These are phyloP conservation scores for Macquaria ambigua DNA, from an alignment of 2,113 vertebrate genomes.

Conservation along the genomic window DNA sequence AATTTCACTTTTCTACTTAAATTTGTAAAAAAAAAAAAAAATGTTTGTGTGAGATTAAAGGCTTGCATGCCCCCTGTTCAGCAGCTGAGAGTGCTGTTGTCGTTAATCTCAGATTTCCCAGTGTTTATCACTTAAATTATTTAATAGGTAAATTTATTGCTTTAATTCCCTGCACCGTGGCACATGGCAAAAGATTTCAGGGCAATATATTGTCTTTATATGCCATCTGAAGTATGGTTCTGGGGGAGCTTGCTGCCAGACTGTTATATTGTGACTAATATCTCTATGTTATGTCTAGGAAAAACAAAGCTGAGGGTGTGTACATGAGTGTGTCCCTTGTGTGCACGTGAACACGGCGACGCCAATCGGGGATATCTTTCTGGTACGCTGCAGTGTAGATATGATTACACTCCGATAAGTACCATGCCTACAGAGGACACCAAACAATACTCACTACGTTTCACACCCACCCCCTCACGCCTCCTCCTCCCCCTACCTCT, in stretches of 20 bases:
- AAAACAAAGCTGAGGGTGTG: slow-evolving; percentile 71
- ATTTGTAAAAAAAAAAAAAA: background rate
- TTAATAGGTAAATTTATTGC: slow-evolving; percentile 81
- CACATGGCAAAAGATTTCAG: slow-evolving; percentile 71
- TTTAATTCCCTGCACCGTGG: slow-evolving; percentile 79
- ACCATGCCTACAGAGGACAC: slow-evolving; percentile 62
- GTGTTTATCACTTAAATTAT: slow-evolving; percentile 82
- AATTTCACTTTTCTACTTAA: slow-evolving; percentile 30
- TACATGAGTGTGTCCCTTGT: slow-evolving; percentile 35
- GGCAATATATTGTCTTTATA: slow-evolving; percentile 81
- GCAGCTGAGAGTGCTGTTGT: slow-evolving; percentile 31
- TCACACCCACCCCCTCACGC: slow-evolving; percentile 10
- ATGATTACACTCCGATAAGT: slow-evolving; percentile 78
- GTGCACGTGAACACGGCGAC: slow-evolving; percentile 37
- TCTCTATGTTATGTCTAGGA: slow-evolving; percentile 78
- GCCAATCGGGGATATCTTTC: slow-evolving; percentile 67
- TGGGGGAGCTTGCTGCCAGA: slow-evolving; percentile 73
- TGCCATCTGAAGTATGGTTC: slow-evolving; percentile 75
- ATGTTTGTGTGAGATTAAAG: slow-evolving; percentile 38
- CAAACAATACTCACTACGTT: slow-evolving; percentile 56
- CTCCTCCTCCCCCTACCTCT: slow-evolving; percentile 15
- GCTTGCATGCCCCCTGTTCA: slow-evolving; percentile 15
- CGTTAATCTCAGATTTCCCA: slow-evolving; percentile 68
- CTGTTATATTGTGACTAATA: slow-evolving; percentile 84
- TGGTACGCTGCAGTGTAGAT: slow-evolving; percentile 61